Evolutionary conservation across 2,797 vertebrate genomes (phyloP).

Genomic region (Oryzias sinensis): DNA sequence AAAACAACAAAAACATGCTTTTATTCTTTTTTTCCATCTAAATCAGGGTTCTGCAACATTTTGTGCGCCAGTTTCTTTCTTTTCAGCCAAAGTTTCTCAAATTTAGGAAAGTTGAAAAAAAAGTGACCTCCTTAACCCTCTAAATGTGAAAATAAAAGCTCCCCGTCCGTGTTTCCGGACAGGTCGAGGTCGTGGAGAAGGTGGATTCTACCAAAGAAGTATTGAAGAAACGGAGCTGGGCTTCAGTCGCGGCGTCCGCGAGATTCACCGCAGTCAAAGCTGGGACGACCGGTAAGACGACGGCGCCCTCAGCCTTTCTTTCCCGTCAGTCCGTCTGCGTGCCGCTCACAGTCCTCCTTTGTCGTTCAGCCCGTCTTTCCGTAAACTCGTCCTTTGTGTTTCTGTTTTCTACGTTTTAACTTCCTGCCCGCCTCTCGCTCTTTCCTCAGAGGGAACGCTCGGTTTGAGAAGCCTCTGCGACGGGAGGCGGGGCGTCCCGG

Average conservation of each 20-base stretch:
- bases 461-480: constrained; percentile 89
- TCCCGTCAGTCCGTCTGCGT: neutral
- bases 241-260: constrained; percentile 82
- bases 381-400: neutral
- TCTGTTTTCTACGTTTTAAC: constrained; percentile 19
- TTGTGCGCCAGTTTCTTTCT: too few species aligned
- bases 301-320: too few species aligned
- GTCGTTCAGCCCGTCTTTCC: too few species aligned
- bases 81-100: too few species aligned
- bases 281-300: constrained; percentile 88
- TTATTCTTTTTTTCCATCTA: too few species aligned
- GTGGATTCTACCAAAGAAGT: constrained; percentile 92
- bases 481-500: constrained; percentile 84
- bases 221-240: constrained; percentile 85
- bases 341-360: neutral
- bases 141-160: neutral
- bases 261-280: constrained; percentile 93
- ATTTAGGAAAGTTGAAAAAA: too few species aligned
- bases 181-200: constrained; percentile 90
- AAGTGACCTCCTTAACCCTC: too few species aligned
- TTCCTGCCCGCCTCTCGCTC: neutral
- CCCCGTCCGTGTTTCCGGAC: neutral
- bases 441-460: constrained; percentile 81
- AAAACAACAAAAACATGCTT: too few species aligned
- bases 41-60: too few species aligned